These are phyloP conservation scores for Numenius phaeopus DNA, from an alignment of 2,797 vertebrate species.

Conservation along the genomic window DNA sequence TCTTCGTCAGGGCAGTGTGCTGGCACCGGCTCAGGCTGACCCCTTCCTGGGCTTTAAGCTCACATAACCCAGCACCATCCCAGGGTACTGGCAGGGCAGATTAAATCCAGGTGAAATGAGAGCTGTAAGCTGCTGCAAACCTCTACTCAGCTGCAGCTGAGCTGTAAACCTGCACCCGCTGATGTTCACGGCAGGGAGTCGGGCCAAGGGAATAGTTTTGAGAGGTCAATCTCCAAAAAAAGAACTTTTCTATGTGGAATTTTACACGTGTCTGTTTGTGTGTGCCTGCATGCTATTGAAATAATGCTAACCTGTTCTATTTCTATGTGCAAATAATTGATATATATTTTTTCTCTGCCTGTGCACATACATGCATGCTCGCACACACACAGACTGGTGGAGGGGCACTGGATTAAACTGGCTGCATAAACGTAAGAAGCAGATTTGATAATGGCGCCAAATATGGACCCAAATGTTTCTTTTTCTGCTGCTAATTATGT, in stretches of 20 bases:
- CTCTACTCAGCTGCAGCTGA: background rate
- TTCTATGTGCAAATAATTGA: background rate
- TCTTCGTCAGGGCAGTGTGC: background rate
- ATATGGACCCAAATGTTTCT: background rate
- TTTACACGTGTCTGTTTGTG: background rate
- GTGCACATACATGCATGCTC: background rate
- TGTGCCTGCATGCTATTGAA: background rate
- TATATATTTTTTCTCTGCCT: background rate
- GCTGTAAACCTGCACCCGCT: background rate
- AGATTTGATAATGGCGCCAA: background rate
- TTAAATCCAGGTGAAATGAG: background rate
- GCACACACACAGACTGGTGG: background rate
- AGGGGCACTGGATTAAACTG: background rate
- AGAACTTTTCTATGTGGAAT: background rate
- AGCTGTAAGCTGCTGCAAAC: background rate
- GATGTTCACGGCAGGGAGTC: fast-evolving
- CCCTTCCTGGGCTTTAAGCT: background rate
- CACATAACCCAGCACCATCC: background rate
- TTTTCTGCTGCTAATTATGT: constrained; percentile 13
- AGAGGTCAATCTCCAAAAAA: background rate
- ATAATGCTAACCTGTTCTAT: background rate
- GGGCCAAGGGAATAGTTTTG: background rate
- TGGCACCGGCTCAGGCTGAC: background rate
- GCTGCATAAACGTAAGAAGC: background rate
- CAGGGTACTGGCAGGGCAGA: background rate